These are phyloP conservation scores for Acestrorhynchus altus DNA, from an alignment of 2,797 vertebrate genomes.

Conservation along the genomic window DNA sequence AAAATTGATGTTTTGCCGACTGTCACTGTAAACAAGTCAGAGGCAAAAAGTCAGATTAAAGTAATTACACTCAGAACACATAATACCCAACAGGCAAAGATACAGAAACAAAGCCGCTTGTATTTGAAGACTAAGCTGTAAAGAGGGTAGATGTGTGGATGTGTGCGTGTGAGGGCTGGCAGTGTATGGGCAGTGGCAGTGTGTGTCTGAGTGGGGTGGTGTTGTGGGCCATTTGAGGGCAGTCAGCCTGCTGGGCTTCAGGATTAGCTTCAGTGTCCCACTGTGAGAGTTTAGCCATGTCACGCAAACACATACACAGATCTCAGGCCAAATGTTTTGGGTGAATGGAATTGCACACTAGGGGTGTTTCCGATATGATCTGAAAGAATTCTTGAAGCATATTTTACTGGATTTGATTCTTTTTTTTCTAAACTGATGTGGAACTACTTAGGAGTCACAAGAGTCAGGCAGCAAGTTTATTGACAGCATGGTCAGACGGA, in stretches of 20 bases:
- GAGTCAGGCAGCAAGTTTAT: no score
- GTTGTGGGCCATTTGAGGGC: conserved; percentile 9
- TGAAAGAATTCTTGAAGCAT: background rate
- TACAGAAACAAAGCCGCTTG: background rate
- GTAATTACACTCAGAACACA: background rate
- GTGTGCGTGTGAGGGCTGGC: background rate
- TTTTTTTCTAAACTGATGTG: no score
- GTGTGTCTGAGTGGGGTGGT: conserved; percentile 6
- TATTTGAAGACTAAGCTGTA: background rate
- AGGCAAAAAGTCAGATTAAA: background rate
- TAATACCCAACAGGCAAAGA: background rate
- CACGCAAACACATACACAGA: background rate
- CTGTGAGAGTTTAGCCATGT: conserved; percentile 16
- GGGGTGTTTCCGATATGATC: background rate
- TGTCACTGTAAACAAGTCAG: background rate
- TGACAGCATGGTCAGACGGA: no score
- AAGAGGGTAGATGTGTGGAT: background rate
- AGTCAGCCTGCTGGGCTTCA: background rate
- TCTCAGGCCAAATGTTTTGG: background rate
- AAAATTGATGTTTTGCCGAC: background rate
- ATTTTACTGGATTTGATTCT: background rate
- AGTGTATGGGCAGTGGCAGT: background rate
- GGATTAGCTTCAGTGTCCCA: conserved; percentile 14
- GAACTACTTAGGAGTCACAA: no score
- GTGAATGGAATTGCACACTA: conserved; percentile 1